Conservation (phyloP, 2,797 vertebrate species). For the Gephyroberyx darwinii region DNA sequence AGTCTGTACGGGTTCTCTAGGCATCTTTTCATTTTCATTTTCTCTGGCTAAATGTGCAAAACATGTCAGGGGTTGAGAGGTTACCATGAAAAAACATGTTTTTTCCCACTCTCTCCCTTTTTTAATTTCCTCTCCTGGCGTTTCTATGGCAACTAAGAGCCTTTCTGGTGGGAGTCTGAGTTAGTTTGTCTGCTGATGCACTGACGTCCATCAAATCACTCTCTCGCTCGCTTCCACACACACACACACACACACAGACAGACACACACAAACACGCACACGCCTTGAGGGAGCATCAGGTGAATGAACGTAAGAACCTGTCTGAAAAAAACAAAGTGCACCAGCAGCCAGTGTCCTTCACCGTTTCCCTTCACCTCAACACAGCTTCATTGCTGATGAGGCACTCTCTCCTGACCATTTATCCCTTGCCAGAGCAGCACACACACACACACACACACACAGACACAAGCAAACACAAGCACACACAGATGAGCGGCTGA, state of each 20-base stretch:
- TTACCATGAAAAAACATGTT: slow-evolving; percentile 49
- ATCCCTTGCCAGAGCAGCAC: not conserved
- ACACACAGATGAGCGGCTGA: slow-evolving; percentile 8
- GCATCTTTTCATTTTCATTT: slow-evolving; percentile 38
- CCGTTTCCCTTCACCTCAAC: slow-evolving; percentile 2
- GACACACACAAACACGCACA: slow-evolving; percentile 9
- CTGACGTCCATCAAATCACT: slow-evolving; percentile 66
- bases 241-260: not conserved
- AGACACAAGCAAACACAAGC: not conserved
- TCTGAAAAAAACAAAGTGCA: not conserved
- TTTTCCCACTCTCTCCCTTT: slow-evolving; percentile 55
- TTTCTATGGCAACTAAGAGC: slow-evolving; percentile 85
- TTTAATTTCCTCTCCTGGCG: slow-evolving; percentile 74
- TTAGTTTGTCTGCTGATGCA: slow-evolving; percentile 56
- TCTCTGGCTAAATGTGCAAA: slow-evolving; percentile 47
- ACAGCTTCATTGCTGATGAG: not conserved
- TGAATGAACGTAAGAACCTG: slow-evolving; percentile 6
- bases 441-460: not conserved
- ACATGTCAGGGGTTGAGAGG: slow-evolving; percentile 46
- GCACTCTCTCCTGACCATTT: not conserved
- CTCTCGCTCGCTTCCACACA: slow-evolving; percentile 46
- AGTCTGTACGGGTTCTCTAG: not conserved
- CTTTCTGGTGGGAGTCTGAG: slow-evolving; percentile 64
- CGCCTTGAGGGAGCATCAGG: not conserved
- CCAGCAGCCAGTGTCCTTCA: slow-evolving; percentile 3